Conservation (phyloP, 2,797 vertebrate species). For the Neopelma chrysocephalum region DNA sequence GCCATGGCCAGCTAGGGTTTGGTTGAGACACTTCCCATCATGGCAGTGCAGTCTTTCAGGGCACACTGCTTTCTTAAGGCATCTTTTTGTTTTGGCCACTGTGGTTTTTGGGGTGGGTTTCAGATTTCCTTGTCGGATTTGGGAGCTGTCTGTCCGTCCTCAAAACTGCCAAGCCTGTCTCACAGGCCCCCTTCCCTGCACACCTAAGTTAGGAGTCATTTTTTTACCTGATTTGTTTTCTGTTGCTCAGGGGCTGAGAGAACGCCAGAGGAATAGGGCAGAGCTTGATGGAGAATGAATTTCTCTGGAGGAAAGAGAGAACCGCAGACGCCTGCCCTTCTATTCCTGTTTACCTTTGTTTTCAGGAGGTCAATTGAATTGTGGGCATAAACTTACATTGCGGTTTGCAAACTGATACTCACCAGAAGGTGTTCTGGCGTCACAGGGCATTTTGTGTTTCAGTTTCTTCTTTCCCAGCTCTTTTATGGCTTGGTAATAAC, state of each 20-base stretch:
- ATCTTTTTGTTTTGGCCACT: not conserved
- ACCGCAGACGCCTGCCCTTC: not conserved
- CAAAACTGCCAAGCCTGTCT: not conserved
- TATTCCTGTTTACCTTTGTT: slow-evolving; percentile 60
- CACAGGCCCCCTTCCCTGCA: not conserved
- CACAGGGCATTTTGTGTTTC: slow-evolving; percentile 36
- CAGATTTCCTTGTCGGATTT: not conserved
- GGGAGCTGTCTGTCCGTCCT: not conserved
- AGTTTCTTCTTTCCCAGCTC: slow-evolving; percentile 21
- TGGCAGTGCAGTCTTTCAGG: not conserved
- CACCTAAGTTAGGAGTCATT: not conserved
- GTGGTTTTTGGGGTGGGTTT: not conserved
- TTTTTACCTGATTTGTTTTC: not conserved
- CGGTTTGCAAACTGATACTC: slow-evolving; percentile 55
- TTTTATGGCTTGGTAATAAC: slow-evolving; percentile 14
- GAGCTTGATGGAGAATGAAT: not conserved
- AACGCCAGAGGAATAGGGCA: not conserved
- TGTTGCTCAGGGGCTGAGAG: not conserved
- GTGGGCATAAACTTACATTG: slow-evolving; percentile 54
- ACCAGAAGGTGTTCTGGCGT: slow-evolving; percentile 47
- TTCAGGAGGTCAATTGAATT: slow-evolving; percentile 56
- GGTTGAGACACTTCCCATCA: not conserved
- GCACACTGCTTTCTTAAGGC: not conserved
- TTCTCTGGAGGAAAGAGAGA: slow-evolving; percentile 33
- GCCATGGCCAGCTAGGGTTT: not conserved